These are phyloP conservation scores for Myanophis thanlyinensis DNA, from an alignment of 2,113 vertebrate genomes.

Conservation along the genomic window DNA sequence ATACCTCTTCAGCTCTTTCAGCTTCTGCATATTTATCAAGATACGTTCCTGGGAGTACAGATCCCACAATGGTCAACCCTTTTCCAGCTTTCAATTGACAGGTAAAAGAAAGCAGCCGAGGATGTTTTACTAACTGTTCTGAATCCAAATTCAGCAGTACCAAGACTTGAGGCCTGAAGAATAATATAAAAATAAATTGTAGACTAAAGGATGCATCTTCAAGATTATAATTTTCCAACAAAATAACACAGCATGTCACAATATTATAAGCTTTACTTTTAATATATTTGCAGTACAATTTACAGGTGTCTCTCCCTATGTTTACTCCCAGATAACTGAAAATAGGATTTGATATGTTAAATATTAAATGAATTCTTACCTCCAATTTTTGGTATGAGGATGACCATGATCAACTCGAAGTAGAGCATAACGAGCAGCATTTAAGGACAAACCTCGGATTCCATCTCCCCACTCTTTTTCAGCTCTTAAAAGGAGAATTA, in stretches of 20 bases:
- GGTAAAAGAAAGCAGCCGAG: slow-evolving; percentile 88
- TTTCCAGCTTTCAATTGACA: slow-evolving; percentile 95
- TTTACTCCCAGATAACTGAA: not conserved
- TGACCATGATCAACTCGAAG: slow-evolving; percentile 89
- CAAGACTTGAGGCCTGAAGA: slow-evolving; percentile 86
- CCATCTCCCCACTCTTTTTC: slow-evolving; percentile 99
- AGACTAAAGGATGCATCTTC: not conserved
- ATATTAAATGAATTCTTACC: slow-evolving; percentile 63
- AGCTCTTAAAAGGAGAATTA: slow-evolving; percentile 70
- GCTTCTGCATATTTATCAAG: slow-evolving; percentile 84
- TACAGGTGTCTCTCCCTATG: not conserved
- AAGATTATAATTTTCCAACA: not conserved
- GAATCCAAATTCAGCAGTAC: slow-evolving; percentile 88
- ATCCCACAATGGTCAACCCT: slow-evolving; percentile 92
- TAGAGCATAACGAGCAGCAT: slow-evolving; percentile 91
- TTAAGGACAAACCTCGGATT: slow-evolving; percentile 90
- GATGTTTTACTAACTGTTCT: slow-evolving; percentile 84
- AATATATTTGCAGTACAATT: not conserved
- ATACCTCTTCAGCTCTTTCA: slow-evolving; percentile 88
- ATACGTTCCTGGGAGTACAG: slow-evolving; percentile 88
- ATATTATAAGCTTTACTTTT: not conserved
- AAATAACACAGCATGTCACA: not conserved
- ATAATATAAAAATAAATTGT: not conserved
- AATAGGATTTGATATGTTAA: not conserved
- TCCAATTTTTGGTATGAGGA: slow-evolving; percentile 98